Evolutionary conservation across 2,797 vertebrate species (phyloP), one percentile per base, ranked within the genome.

Genomic region (Parauchenoglanis ngamensis): DNA sequence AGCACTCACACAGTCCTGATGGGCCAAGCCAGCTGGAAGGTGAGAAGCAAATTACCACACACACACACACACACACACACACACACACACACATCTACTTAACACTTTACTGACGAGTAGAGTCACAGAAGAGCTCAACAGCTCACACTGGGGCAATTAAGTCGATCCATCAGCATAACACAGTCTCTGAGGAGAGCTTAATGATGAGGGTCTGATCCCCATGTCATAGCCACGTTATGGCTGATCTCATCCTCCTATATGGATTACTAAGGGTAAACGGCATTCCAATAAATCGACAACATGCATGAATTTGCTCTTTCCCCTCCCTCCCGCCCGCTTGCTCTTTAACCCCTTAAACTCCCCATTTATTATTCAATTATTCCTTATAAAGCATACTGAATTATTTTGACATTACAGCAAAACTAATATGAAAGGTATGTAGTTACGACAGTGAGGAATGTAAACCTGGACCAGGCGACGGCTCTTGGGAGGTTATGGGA

Each of bases 1-100:
- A 52, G 78, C 88, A 89, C 86, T 93, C 93, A 92, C 91, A 93
- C 61, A 89, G 54, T 56, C 52, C 73, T 4, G 52, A 19, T 54
- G 83, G 90, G 85, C 89, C 86, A 44, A 92, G 87, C 80, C 90
- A 91, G 84, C 90, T 88, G 83, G n/a, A 73, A 86, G 75, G 79
- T 87, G 87, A 84, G 80, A 81, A 84, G 75, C 85, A 88, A 89
- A 89, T 89, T 78, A 85, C 23, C 52, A 68, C 73, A 17, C 49
- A n/a, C 73, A n/a, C 44, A 21, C 49, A 28, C n/a, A n/a, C 44
- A 49, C 54, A 35, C 49, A 56, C 52, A 15, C 76, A 54, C 87
- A 87, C 81, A 65, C 82, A 72, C 35, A 80, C 21, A 40, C 21
- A 25, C 46, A 52, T 46, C 11, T 21, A 68, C 17, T 23, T 19